Base-by-base conservation (phyloP, 2,888 invertebrate genomes). In the Eristalis tenax region DNA sequence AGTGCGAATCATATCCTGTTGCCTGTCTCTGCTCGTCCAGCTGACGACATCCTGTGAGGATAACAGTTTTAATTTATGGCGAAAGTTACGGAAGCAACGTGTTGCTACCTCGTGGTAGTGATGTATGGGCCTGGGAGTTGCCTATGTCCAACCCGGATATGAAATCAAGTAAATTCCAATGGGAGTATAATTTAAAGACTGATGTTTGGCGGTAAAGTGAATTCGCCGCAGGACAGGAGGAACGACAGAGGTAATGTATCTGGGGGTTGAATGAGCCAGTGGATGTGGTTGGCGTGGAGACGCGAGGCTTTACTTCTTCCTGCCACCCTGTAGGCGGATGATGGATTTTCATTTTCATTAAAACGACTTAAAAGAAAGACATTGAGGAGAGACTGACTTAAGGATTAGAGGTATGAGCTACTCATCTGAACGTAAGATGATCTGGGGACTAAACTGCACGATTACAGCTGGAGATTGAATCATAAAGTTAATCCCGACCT, bases 1-100 rank as follows among this genome's bases (percentile, higher is more conserved):
- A 50, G 50, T 50, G 50, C 50, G 50, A 50, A 18, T 18, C 50
- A 6, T n/a, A 50, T 18, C 50, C 50, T 50, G 50, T 50, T 18
- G 50, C 18, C 50, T 5, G 50, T 8, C 32, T 32, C 50, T 18
- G 50, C 18, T 18, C 18, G 50, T 50, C 50, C 50, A 50, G 50
- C 50, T 50, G 50, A 50, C 50, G 50, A 18, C 18, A 50, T 43
- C 43, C 26, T 66, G 15, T 4, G 57, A 84, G 70, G 80, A 84
- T 80, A 70, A 66, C 70, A 80, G 65, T 84, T 84, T 80, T 84
- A 84, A 84, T 80, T 84, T 84, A 84, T 80, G 70, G 64, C 70
- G 63, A 84, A 84, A 84, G 80, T 84, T 84, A 84, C 70, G 80
- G 65, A n/a, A n/a, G 59, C 80, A 70, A 75, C 75, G 75, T n/a